Evolutionary conservation across 2,888 invertebrate species (phyloP), one percentile per base, ranked within the genome.

Genomic region (Lithophane leautieri): DNA sequence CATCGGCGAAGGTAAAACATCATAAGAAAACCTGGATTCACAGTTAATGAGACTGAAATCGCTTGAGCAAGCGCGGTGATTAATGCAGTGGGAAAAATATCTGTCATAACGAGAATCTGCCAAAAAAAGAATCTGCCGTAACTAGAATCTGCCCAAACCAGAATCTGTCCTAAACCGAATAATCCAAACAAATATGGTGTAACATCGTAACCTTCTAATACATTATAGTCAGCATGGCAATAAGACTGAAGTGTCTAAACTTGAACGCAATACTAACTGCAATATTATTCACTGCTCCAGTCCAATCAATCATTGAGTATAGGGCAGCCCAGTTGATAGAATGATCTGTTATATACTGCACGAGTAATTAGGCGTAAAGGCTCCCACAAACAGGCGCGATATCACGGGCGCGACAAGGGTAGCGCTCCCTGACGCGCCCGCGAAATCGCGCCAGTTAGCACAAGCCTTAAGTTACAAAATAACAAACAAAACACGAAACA

Each of bases 231-330:
- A n/a, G 9, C 42, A 42, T 12, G 19, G 56, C n/a, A 63, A 44
- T 62, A 69, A 40, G 40, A 14, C 14, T n/a, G 14, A 9, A 70
- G 12, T 47, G 34, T 40, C 16, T 47, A 19, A 40, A n/a, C 34
- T 19, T 67, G 14, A 47, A 66, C 47, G 34, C n/a, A 66, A 66
- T 44, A 44, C 44, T 25, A 25, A 19, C 28, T 8, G 28, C 19
- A 65, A 47, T 44, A 47, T 65, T 50, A 63, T 47, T 70, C 34
- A 70, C 58, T 73, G 34, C 70, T 58, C 70, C 22, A 73, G 25
- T 60, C 40, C n/a, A 71, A 73, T 47, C 40, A 58, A 58, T 73
- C 58, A 73, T 25, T 40, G 1, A 58, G 4, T 1, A 25, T 22
- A 8, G 22, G n/a, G 16, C 16, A 25, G n/a, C 12, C 28, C 40